phyloP scores from a whole-genome alignment of 2,113 vertebrate species.

The Tautogolabrus adspersus region DNA sequence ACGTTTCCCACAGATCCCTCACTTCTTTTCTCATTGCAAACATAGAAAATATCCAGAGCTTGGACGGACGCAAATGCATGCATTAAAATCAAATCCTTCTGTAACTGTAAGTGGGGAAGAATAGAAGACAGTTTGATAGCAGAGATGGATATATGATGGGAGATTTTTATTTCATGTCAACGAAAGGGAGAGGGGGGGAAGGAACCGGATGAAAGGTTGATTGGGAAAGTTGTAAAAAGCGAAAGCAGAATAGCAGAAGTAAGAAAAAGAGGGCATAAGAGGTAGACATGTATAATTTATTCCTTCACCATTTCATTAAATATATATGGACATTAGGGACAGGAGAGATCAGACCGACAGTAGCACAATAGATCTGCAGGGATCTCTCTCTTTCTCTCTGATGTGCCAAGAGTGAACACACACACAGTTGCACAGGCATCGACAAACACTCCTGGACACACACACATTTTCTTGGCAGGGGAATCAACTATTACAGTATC shows the following conservation, averaged over 20 bases:
- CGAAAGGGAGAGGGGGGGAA: neutral
- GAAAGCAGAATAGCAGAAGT: neutral
- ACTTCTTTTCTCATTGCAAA: conserved; percentile 5
- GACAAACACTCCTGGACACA: conserved; percentile 2
- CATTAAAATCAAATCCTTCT: conserved; percentile 18
- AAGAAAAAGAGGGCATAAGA: conserved; percentile 1
- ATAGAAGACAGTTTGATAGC: neutral
- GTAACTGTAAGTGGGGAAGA: neutral
- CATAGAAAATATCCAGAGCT: neutral
- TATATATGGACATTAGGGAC: conserved; percentile 52
- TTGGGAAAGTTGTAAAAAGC: conserved; percentile 24
- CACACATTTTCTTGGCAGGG: conserved; percentile 61
- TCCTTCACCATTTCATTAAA: conserved; percentile 56
- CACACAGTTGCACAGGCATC: neutral
- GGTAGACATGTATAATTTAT: conserved; percentile 56
- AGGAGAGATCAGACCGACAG: conserved; percentile 31
- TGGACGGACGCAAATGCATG: neutral
- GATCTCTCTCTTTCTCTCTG: conserved; percentile 10
- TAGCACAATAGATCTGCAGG: conserved; percentile 30
- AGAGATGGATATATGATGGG: neutral
- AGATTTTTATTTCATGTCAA: neutral
- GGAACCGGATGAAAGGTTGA: conserved; percentile 10
- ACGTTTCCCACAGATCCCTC: conserved; percentile 7
- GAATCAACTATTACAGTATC: conserved; percentile 74
- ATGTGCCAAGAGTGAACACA: conserved; percentile 15